A percentile compares a stretch with the other conserved stretches of the same genome.
Evolutionary conservation across 2,113 vertebrate species (phyloP).

Genomic region (Pelodiscus sinensis): DNA sequence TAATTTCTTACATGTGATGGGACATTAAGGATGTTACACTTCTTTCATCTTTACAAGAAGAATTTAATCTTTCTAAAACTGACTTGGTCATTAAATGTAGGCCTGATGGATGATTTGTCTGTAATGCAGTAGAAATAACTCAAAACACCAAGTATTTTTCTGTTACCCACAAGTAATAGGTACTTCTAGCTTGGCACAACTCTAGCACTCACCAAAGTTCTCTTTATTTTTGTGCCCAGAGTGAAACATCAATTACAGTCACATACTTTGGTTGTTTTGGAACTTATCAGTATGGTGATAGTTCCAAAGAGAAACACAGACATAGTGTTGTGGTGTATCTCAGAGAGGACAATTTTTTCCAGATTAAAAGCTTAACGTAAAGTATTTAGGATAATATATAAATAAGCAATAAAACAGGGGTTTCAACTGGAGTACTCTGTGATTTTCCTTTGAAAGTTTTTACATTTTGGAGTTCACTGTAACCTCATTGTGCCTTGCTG

Average conservation of each 20-base stretch:
- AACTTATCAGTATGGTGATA: background rate
- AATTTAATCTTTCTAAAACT: background rate
- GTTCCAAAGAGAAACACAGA: background rate
- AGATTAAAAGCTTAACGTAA: slow-evolving; percentile 61
- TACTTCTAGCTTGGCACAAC: background rate
- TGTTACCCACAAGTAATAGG: background rate
- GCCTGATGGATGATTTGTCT: background rate
- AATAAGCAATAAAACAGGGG: slow-evolving; percentile 53
- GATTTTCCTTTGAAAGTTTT: slow-evolving; percentile 60
- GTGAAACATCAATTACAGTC: background rate
- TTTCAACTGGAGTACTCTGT: slow-evolving; percentile 18
- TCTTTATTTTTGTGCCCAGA: background rate
- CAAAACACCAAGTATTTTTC: background rate
- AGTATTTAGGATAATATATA: slow-evolving; percentile 57
- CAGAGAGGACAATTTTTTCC: slow-evolving; percentile 33
- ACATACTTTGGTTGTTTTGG: background rate
- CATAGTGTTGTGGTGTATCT: background rate
- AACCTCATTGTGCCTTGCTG: slow-evolving; percentile 60
- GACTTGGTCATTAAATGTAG: background rate
- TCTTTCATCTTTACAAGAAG: background rate
- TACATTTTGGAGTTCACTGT: slow-evolving; percentile 37
- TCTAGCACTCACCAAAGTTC: background rate
- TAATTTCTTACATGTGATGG: background rate
- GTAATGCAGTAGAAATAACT: background rate
- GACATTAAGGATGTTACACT: background rate